Evolutionary conservation across 2,113 vertebrate species (phyloP).

Genomic region (Megaptera novaeangliae): DNA sequence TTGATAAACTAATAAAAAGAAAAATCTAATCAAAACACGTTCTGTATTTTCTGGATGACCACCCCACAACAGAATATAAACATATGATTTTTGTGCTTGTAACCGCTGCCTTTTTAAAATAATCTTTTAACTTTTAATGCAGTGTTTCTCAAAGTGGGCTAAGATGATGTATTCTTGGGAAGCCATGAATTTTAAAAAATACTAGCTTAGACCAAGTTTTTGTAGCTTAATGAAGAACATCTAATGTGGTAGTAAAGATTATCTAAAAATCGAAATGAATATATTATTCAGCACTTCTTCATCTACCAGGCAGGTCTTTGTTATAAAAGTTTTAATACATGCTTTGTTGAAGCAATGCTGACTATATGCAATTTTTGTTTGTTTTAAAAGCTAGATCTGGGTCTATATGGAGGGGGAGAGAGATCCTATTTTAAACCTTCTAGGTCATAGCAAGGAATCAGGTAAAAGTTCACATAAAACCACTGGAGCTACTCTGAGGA

Average conservation of each 20-base stretch:
- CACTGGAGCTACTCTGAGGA: neutral
- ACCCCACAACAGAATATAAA: neutral
- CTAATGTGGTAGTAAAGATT: neutral
- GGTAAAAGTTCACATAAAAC: neutral
- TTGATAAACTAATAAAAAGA: neutral
- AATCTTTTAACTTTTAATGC: neutral
- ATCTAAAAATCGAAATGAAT: constrained; percentile 16
- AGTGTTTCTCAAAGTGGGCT: neutral
- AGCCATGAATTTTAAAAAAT: neutral
- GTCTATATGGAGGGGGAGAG: neutral
- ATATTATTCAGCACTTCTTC: neutral
- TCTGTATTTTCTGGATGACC: neutral
- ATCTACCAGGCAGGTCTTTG: neutral
- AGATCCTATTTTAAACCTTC: neutral
- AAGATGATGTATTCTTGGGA: neutral
- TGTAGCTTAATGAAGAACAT: neutral
- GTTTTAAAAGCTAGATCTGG: neutral
- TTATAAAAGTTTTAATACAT: neutral
- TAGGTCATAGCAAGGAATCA: neutral
- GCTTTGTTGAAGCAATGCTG: neutral
- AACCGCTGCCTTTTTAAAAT: neutral
- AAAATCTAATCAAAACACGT: neutral
- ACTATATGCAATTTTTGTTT: neutral
- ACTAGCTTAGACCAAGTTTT: neutral
- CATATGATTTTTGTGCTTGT: neutral